These are phyloP conservation scores for Horisme vitalbata DNA, from an alignment of 2,888 invertebrate species.

Conservation along the genomic window DNA sequence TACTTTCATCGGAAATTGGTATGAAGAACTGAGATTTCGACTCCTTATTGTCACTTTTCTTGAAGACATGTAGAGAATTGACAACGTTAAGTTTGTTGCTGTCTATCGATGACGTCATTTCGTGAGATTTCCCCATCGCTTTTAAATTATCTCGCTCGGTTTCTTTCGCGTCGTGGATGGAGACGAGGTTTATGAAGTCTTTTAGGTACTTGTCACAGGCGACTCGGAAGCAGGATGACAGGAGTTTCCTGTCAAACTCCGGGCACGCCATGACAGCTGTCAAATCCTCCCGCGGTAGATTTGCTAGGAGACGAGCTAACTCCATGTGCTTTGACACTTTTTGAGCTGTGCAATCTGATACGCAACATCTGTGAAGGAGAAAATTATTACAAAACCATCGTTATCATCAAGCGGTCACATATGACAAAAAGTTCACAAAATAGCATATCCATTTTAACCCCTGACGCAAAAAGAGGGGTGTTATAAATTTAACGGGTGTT, in stretches of 20 bases:
- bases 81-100: slow-evolving; percentile 71
- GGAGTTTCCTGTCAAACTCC: slow-evolving; percentile 77
- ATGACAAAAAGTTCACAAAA: no score
- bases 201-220: slow-evolving; percentile 74
- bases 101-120: slow-evolving; percentile 66
- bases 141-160: slow-evolving; percentile 57
- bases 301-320: slow-evolving; percentile 58
- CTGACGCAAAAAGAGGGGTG: no score
- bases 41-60: slow-evolving; percentile 68
- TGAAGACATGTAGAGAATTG: slow-evolving; percentile 70
- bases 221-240: slow-evolving; percentile 75
- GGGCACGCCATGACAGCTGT: slow-evolving; percentile 71
- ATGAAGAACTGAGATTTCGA: slow-evolving; percentile 78
- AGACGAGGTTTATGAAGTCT: slow-evolving; percentile 60
- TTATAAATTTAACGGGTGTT: no score
- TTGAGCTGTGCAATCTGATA: slow-evolving; percentile 49
- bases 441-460: no score
- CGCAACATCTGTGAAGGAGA: slow-evolving; percentile 61
- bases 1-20: slow-evolving; percentile 62
- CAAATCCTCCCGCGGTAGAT: slow-evolving; percentile 61
- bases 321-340: slow-evolving; percentile 62
- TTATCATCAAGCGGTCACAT: no score
- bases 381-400: not conserved
- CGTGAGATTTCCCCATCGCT: slow-evolving; percentile 59
- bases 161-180: slow-evolving; percentile 64